Evolutionary conservation across 2,888 invertebrate genomes (phyloP).

Genomic region (Pinctada fucata): DNA sequence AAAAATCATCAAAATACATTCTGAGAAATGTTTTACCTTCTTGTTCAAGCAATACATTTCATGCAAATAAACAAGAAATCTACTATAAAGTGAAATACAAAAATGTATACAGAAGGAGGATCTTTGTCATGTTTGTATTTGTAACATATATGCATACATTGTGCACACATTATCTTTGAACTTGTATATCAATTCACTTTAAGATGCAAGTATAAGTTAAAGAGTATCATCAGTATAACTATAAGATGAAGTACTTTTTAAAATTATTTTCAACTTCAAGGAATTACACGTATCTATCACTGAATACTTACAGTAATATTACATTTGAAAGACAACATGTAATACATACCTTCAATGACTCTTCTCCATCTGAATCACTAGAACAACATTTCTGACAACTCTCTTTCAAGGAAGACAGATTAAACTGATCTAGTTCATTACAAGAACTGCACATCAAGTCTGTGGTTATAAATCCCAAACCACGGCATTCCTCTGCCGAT

Average conservation of each 20-base stretch:
- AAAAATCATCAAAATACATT: neutral
- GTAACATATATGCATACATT: too few species aligned
- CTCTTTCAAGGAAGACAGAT: slow-evolving; percentile 81
- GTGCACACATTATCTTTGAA: too few species aligned
- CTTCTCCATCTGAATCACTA: slow-evolving; percentile 81
- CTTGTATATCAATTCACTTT: too few species aligned
- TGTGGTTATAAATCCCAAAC: slow-evolving; percentile 88
- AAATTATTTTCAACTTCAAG: too few species aligned
- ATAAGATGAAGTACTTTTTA: too few species aligned
- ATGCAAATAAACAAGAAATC: neutral
- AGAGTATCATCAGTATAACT: too few species aligned
- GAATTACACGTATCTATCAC: too few species aligned
- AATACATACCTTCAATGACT: slow-evolving; percentile 77
- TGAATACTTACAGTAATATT: too few species aligned
- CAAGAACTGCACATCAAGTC: slow-evolving; percentile 92
- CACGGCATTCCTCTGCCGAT: slow-evolving; percentile 86
- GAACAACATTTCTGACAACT: slow-evolving; percentile 72
- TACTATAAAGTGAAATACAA: neutral
- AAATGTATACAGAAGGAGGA: neutral
- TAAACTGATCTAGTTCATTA: slow-evolving; percentile 87
- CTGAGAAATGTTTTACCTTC: neutral
- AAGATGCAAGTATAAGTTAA: too few species aligned
- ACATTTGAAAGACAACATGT: too few species aligned
- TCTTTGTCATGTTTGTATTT: too few species aligned
- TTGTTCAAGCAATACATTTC: neutral